Conservation (phyloP, 2,888 invertebrate genomes). For the Anticlea derivata region DNA sequence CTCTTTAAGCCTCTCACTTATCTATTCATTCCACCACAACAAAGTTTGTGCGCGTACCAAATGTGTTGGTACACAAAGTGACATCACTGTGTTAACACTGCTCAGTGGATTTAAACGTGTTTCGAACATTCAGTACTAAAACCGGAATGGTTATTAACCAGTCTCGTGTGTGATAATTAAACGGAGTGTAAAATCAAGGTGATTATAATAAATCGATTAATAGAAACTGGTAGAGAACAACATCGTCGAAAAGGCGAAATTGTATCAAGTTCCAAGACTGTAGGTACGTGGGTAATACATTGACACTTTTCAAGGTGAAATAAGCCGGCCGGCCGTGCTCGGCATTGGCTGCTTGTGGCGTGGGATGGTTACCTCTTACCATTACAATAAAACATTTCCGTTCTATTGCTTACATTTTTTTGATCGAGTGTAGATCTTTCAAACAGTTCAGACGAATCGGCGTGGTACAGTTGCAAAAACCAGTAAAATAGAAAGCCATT, state of each 20-base stretch:
- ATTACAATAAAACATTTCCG: slow-evolving; percentile 7
- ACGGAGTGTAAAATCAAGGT: slow-evolving; percentile 19
- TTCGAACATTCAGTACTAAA: slow-evolving; percentile 35
- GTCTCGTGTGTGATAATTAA: slow-evolving; percentile 36
- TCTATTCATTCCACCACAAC: slow-evolving; percentile 2
- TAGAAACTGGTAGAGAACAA: slow-evolving; percentile 4
- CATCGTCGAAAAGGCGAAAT: slow-evolving; percentile 33
- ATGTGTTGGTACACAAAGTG: slow-evolving; percentile 65
- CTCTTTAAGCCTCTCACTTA: background rate
- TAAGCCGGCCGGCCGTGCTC: slow-evolving; percentile 41
- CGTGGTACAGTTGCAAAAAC: too few species aligned
- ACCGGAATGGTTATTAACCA: slow-evolving; percentile 1
- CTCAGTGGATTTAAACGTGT: slow-evolving; percentile 44
- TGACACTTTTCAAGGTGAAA: slow-evolving; percentile 72
- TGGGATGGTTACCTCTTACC: slow-evolving; percentile 27
- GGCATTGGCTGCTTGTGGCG: slow-evolving; percentile 43
- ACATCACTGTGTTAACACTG: slow-evolving; percentile 59
- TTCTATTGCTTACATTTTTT: too few species aligned
- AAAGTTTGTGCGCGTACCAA: slow-evolving; percentile 44
- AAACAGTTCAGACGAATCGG: too few species aligned
- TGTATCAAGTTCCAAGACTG: slow-evolving; percentile 31
- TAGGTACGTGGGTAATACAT: slow-evolving; percentile 63
- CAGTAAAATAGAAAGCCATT: too few species aligned
- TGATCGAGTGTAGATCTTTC: too few species aligned
- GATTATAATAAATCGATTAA: slow-evolving; percentile 29